Conservation (phyloP, 2,113 vertebrate genomes). For the Scopus umbretta region DNA sequence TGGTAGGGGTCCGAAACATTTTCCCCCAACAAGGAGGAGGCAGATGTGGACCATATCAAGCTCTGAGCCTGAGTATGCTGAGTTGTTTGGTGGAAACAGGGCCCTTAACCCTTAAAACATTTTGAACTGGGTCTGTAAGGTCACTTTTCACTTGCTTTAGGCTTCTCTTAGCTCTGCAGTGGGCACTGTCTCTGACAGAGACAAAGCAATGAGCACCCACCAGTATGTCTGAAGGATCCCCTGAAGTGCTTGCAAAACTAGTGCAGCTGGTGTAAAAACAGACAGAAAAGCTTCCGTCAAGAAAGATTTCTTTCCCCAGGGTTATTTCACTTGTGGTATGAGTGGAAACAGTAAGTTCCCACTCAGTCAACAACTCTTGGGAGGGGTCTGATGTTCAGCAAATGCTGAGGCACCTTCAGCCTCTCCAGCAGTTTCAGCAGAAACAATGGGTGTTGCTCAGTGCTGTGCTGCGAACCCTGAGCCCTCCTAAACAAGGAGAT, state of each 20-base stretch:
- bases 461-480: neutral
- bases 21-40: neutral
- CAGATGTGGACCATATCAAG: neutral
- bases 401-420: neutral
- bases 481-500: neutral
- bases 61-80: neutral
- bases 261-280: neutral
- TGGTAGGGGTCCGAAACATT: neutral
- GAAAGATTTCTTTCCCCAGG: neutral
- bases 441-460: neutral
- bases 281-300: neutral
- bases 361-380: slow-evolving; percentile 12
- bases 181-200: neutral
- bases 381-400: neutral
- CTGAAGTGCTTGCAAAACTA: neutral
- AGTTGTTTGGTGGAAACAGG: neutral
- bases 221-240: neutral
- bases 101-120: neutral
- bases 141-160: neutral
- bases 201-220: neutral
- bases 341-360: slow-evolving; percentile 11
- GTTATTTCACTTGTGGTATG: neutral
- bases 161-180: neutral
- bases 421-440: neutral
- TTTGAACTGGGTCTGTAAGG: neutral